Base-by-base conservation (phyloP, 2,113 vertebrate genomes). In the Zosterops japonicus region DNA sequence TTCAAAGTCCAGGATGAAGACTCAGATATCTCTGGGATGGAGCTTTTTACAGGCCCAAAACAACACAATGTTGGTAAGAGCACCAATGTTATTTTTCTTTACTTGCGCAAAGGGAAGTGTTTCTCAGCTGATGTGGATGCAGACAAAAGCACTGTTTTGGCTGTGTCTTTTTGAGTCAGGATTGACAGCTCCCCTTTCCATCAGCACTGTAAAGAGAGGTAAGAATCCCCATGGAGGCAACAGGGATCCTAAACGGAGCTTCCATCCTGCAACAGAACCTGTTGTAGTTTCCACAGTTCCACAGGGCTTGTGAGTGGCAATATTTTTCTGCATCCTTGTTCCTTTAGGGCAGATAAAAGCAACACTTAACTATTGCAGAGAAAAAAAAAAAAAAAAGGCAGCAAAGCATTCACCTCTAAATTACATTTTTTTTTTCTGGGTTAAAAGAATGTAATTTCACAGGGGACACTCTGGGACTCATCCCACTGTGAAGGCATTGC, bases 391-490 rank as follows among this genome's bases (percentile, higher is more conserved):
- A 11, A 95, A 95, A 97, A 93, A 46, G 61, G 23, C 9, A 64
- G 23, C 9, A 53, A 53, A 29, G 28, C 70, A 94, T 97, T 96
- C 76, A 78, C 95, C 53, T 96, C 93, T 87, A 97, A 98, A 98
- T 97, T 82, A 96, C 82, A 90, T 91, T n/a, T 97, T 96, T 98
- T 98, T 97, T 97, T 97, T 97, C 94, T 81, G 94, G 93, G 70
- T 97, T 97, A 97, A 97, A 97, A 97, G 91, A 97, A 94, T 97
- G 67, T 96, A 97, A 97, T 98, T 98, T 98, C 76, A 89, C 41
- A 80, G 95, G 92, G 81, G 97, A 69, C 83, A 83, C 91, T 96
- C 94, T 55, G 70, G 36, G 87, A 90, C 87, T 94, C 72, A 92
- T 88, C 97, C 96, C 29, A 78, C 97, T 97, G 96, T 88, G 97